Conservation (phyloP, 2,797 vertebrate species). For the Distichodus sexfasciatus region DNA sequence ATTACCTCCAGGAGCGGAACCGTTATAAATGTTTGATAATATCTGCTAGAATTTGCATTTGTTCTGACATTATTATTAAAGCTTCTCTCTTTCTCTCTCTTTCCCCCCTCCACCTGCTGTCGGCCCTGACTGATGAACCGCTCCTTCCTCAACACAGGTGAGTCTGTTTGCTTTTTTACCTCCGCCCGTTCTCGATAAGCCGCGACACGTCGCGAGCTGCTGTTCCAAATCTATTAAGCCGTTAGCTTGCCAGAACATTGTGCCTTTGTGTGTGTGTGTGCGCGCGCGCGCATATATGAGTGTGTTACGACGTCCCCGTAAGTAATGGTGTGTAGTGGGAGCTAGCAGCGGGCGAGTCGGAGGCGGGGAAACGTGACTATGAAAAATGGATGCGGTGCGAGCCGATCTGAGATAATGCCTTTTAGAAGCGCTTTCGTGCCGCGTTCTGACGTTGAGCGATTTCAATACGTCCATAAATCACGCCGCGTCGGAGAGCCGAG, state of each 20-base stretch:
- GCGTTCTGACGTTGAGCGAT: constrained; percentile 30
- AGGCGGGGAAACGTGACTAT: background rate
- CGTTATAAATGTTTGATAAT: constrained; percentile 1
- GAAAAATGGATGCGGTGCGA: constrained; percentile 23
- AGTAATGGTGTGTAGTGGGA: background rate
- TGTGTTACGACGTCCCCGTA: constrained; percentile 5
- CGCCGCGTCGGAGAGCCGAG: background rate
- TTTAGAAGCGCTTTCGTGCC: constrained; percentile 50
- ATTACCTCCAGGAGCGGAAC: background rate
- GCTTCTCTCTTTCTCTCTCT: constrained; percentile 35
- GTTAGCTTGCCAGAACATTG: background rate
- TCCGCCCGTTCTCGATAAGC: background rate
- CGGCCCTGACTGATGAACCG: constrained; percentile 34
- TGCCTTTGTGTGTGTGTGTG: background rate
- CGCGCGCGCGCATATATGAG: no score
- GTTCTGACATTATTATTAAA: background rate
- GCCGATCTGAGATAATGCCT: constrained; percentile 30
- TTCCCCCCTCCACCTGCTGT: constrained; percentile 41
- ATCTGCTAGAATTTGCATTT: background rate
- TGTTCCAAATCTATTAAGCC: background rate
- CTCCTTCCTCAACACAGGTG: constrained; percentile 57
- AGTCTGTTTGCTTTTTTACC: constrained; percentile 42
- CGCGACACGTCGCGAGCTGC: background rate
- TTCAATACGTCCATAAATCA: constrained; percentile 32
- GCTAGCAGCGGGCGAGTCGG: background rate